A percentile compares a stretch with the other conserved stretches of the same genome.
phyloP scores from a whole-genome alignment of 2,888 invertebrate genomes.

The Patella caerulea region DNA sequence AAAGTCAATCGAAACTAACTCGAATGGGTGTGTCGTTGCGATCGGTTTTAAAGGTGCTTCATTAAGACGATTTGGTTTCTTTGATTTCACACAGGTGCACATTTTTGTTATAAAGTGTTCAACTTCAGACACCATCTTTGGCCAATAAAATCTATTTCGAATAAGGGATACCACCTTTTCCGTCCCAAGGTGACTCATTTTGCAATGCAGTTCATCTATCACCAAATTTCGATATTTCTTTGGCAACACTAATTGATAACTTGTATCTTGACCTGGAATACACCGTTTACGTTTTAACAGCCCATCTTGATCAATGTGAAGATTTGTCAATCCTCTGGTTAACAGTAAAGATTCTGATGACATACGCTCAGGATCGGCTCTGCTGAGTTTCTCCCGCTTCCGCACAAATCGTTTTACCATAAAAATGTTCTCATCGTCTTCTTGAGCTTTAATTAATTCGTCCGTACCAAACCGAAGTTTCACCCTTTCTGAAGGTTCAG shows the following conservation, averaged over 20 bases:
- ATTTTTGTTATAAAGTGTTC: not conserved
- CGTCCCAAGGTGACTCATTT: constrained; percentile 15
- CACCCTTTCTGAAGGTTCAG: not conserved
- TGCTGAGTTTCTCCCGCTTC: too few relatives aligned
- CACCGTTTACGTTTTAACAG: not conserved
- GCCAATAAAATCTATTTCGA: not conserved
- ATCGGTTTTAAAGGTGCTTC: too few relatives aligned
- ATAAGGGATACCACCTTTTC: not conserved
- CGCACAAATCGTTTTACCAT: not conserved
- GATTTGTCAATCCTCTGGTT: not conserved
- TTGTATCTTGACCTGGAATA: not conserved
- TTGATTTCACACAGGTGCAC: too few relatives aligned
- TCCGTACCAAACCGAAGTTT: not conserved
- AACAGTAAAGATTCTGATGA: not conserved
- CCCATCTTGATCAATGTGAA: constrained; percentile 15
- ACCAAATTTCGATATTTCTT: not conserved
- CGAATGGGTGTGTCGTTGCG: constrained; percentile 3
- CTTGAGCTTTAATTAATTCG: not conserved
- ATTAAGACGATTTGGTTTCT: too few relatives aligned
- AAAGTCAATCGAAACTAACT: constrained; percentile 24
- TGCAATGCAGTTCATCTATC: constrained; percentile 9
- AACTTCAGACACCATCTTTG: not conserved
- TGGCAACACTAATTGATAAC: constrained; percentile 14
- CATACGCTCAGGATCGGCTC: not conserved
- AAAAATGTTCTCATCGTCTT: not conserved